Evolutionary conservation across 2,113 vertebrate genomes (phyloP).

Genomic region (Chiloscyllium plagiosum): DNA sequence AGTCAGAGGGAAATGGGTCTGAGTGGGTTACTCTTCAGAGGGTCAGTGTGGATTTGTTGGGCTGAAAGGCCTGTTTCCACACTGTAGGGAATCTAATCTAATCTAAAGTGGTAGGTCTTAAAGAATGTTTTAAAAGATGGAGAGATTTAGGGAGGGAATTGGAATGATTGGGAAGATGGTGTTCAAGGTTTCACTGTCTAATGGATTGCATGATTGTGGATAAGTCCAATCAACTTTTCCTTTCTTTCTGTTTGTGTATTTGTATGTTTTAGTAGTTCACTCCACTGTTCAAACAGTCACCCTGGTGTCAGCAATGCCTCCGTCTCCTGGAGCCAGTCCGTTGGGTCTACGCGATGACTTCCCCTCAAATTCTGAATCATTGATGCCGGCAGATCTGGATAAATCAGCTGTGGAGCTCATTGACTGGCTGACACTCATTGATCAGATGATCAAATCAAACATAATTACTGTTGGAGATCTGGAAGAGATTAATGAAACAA

Average conservation of each 20-base stretch:
- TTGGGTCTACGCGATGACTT: conserved; percentile 48
- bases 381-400: conserved; percentile 79
- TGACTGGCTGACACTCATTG: conserved; percentile 85
- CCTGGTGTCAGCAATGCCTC: conserved; percentile 53
- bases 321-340: conserved; percentile 57
- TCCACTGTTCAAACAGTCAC: conserved; percentile 58
- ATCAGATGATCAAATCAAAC: conserved; percentile 94
- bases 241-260: not conserved
- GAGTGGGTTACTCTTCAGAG: too few species aligned
- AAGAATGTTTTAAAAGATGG: not conserved
- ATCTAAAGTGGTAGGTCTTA: not conserved
- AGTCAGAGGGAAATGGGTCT: too few species aligned
- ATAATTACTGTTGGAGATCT: conserved; percentile 88
- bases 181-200: not conserved
- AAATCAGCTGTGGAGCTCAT: conserved; percentile 82
- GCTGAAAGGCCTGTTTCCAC: too few species aligned
- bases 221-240: not conserved
- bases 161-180: not conserved
- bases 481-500: conserved; percentile 82
- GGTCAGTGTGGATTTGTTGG: too few species aligned
- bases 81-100: too few species aligned
- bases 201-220: not conserved
- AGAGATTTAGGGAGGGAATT: too few species aligned
- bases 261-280: conserved; percentile 54
- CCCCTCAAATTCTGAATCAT: conserved; percentile 53